Evolutionary conservation across 2,888 invertebrate genomes (phyloP).

Genomic region (Zygothrica quintamaculata): DNA sequence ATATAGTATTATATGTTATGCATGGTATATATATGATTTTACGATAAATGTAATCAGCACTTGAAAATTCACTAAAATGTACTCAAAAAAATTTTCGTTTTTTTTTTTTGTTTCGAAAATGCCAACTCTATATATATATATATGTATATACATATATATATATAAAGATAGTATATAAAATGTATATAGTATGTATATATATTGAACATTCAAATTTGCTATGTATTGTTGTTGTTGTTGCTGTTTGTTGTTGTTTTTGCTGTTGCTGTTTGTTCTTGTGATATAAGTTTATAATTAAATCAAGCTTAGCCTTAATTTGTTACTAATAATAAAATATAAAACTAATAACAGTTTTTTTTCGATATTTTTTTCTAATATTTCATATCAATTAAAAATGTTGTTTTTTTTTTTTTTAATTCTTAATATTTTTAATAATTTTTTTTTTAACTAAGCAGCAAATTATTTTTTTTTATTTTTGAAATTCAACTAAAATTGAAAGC

Average conservation of each 20-base stretch:
- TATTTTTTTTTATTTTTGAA: too few relatives aligned
- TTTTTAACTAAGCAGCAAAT: constrained; percentile 28
- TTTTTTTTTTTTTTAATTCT: too few relatives aligned
- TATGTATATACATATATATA: constrained; percentile 40
- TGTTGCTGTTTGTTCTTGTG: not conserved
- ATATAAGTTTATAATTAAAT: constrained; percentile 33
- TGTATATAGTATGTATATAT: too few relatives aligned
- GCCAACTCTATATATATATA: constrained; percentile 31
- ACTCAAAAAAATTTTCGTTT: constrained; percentile 38
- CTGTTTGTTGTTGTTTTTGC: not conserved
- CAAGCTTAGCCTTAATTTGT: constrained; percentile 40
- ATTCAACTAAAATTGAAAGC: constrained; percentile 51
- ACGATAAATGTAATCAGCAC: constrained; percentile 69
- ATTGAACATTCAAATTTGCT: constrained; percentile 78
- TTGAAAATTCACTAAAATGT: constrained; percentile 78
- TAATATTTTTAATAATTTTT: too few relatives aligned
- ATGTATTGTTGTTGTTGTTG: constrained; percentile 46
- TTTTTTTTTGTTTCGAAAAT: constrained; percentile 20
- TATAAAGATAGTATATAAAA: too few relatives aligned
- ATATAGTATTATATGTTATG: constrained; percentile 39
- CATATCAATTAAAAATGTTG: too few relatives aligned
- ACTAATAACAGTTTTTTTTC: constrained; percentile 38
- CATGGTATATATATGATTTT: constrained; percentile 34
- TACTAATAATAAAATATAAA: too few relatives aligned
- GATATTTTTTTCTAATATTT: constrained; percentile 2